Base-by-base conservation (phyloP, 2,113 vertebrate species). In the Alethe diademata region DNA sequence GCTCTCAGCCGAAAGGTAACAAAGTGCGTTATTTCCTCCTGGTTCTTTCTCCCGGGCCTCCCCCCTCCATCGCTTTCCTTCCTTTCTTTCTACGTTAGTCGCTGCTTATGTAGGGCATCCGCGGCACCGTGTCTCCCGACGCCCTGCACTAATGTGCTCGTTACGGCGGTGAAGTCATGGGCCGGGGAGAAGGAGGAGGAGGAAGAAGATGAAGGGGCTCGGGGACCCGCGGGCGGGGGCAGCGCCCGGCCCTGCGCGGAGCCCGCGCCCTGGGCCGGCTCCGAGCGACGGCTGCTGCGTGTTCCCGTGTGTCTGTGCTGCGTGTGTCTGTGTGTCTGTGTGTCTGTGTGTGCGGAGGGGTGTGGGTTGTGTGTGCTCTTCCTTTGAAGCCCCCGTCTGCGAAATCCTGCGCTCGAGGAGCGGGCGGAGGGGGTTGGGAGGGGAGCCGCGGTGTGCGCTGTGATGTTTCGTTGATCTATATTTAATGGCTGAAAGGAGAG, bases 401-500 rank as follows among this genome's bases (percentile, higher is more conserved):
- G 70, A 93, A 78, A 96, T 82, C 42, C 92, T 90, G 92, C 51
- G 72, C 88, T 86, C 45, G 45, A 96, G 95, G 95, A 97, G 93
- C 78, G 69, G 73, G 73, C 45, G n/a, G 56, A 20, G 90, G 78
- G 90, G 78, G 69, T 38, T 93, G 95, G 92, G 89, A 26, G 78
- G 78, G 83, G 69, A 53, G 36, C 89, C 53, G 93, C 84, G 92
- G 11, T 60, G 56, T 43, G 95, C 84, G 29, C 35, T 15, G 92
- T 86, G 95, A 33, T 93, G 82, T 96, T 95, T 74, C 96, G 96
- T 93, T 87, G 96, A 88, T 96, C 90, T 87, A 93, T 97, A 94
- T 98, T 98, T 97, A 95, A 98, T 98, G 98, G 97, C 97, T 94
- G 97, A 97, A 97, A 96, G 97, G 93, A 86, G 89, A 86, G 96